phyloP scores from a whole-genome alignment of 2,888 invertebrate genomes.

The Empis stercorea region DNA sequence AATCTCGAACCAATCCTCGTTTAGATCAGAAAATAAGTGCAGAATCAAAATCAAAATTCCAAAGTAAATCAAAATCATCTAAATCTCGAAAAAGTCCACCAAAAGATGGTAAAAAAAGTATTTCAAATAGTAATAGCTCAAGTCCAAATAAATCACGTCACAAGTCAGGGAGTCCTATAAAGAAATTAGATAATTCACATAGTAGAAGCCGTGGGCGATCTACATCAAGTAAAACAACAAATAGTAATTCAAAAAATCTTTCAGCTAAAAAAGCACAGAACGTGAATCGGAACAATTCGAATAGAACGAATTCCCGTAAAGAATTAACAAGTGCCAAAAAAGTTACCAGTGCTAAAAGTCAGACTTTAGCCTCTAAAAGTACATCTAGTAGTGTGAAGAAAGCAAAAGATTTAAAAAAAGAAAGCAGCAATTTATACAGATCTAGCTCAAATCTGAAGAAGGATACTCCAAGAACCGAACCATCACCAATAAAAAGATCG shows the following conservation, averaged over 20 bases:
- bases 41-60: constrained; percentile 20
- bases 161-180: constrained; percentile 24
- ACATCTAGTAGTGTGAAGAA: not conserved
- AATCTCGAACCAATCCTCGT: constrained; percentile 21
- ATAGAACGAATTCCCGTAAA: constrained; percentile 13
- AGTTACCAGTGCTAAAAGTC: constrained; percentile 13
- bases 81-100: not conserved
- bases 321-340: constrained; percentile 33
- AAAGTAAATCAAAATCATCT: constrained; percentile 10
- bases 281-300: constrained; percentile 10
- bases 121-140: constrained; percentile 14
- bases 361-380: constrained; percentile 4
- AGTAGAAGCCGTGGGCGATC: constrained; percentile 9
- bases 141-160: constrained; percentile 16
- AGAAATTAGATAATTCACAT: constrained; percentile 9
- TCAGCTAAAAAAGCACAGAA: constrained; percentile 8
- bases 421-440: constrained; percentile 14
- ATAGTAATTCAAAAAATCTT: constrained; percentile 10
- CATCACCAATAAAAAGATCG: constrained; percentile 7
- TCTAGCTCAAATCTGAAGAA: constrained; percentile 12
- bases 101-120: not conserved
- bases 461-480: constrained; percentile 15
- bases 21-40: constrained; percentile 21
- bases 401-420: constrained; percentile 13
- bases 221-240: constrained; percentile 13